phyloP scores from a whole-genome alignment of 2,888 invertebrate genomes.

The Pimpla rufipes region DNA sequence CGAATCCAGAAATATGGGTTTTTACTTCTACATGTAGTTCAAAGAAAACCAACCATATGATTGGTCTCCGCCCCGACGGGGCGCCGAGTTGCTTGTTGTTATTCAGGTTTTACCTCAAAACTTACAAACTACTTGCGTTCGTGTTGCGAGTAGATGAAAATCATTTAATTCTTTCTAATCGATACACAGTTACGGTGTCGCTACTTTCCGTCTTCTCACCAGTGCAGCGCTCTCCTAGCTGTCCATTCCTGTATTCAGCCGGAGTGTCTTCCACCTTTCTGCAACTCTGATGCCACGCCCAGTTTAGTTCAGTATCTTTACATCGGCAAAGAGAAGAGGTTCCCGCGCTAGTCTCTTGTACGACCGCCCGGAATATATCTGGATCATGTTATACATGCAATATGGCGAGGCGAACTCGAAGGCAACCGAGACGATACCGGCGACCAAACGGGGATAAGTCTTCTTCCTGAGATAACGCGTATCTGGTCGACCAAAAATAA shows the following conservation, averaged over 20 bases:
- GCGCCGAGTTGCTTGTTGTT: no score
- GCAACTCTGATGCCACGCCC: slow-evolving; percentile 38
- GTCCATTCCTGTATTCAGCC: background rate
- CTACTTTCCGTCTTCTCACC: background rate
- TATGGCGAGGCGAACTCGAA: slow-evolving; percentile 18
- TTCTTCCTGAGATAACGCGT: slow-evolving; percentile 59
- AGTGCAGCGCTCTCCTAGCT: no score
- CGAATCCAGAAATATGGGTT: no score
- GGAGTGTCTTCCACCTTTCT: slow-evolving; percentile 3
- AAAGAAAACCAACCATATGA: no score
- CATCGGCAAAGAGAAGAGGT: slow-evolving; percentile 12
- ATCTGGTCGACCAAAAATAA: slow-evolving; percentile 54
- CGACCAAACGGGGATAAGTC: slow-evolving; percentile 70
- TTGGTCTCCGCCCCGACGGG: no score
- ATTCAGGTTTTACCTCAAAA: no score
- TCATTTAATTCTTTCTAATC: no score
- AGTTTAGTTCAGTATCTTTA: slow-evolving; percentile 15
- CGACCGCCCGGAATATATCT: slow-evolving; percentile 72
- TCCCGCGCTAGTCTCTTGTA: slow-evolving; percentile 28
- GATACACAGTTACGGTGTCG: no score
- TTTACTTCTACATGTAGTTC: no score
- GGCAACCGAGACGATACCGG: slow-evolving; percentile 14
- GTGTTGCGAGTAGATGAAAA: no score
- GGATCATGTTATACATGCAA: slow-evolving; percentile 72
- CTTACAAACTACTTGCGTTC: no score